Conservation (phyloP, 2,888 invertebrate genomes). For the Temnothorax unifasciatus region DNA sequence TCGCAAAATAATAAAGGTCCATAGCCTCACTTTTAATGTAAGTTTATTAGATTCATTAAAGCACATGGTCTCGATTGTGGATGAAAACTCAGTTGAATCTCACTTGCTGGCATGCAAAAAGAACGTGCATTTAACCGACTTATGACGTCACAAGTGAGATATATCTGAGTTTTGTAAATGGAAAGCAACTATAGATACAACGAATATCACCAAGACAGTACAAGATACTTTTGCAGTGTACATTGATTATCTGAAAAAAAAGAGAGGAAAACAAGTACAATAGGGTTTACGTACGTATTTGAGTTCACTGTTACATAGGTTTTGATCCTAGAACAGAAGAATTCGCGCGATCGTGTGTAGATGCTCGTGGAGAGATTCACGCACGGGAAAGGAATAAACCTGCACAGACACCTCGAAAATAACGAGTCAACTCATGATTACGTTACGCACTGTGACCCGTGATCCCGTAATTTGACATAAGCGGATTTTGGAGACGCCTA, state of each 20-base stretch:
- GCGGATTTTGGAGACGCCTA: not conserved
- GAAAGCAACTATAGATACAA: not conserved
- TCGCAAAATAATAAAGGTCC: too few relatives aligned
- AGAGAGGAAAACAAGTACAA: not conserved
- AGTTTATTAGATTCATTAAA: too few relatives aligned
- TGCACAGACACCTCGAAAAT: not conserved
- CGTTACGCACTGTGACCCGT: not conserved
- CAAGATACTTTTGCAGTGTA: not conserved
- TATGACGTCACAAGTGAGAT: too few relatives aligned
- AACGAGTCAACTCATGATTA: slow-evolving; percentile 8
- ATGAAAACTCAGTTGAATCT: too few relatives aligned
- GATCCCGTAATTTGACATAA: slow-evolving; percentile 19
- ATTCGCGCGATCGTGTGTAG: not conserved
- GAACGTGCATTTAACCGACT: too few relatives aligned
- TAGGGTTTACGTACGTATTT: not conserved
- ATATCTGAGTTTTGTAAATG: too few relatives aligned
- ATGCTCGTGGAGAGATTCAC: not conserved
- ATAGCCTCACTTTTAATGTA: too few relatives aligned
- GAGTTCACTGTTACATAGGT: not conserved
- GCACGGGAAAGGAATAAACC: not conserved
- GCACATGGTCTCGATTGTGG: too few relatives aligned
- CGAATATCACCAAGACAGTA: not conserved
- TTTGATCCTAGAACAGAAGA: not conserved
- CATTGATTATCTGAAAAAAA: not conserved
- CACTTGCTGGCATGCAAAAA: too few relatives aligned